phyloP scores from a whole-genome alignment of 2,888 invertebrate genomes.

The Oligia strigilis region DNA sequence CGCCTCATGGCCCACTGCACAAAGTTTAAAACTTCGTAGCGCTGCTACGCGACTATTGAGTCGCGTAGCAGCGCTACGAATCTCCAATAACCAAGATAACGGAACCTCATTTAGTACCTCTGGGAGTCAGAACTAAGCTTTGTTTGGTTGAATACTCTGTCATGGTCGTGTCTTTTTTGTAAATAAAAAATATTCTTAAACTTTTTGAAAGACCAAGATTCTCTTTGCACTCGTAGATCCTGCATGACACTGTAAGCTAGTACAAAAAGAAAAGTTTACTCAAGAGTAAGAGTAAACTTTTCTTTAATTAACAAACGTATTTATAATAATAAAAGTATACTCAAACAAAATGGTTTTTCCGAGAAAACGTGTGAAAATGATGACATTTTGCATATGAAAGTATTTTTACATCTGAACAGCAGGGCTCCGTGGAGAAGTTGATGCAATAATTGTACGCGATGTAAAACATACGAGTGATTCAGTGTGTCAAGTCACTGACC shows the following conservation, averaged over 20 bases:
- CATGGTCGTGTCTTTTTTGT: not conserved
- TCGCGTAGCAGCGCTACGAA: constrained; percentile 17
- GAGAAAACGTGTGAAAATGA: constrained; percentile 30
- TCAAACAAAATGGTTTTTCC: constrained; percentile 33
- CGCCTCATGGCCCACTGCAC: not conserved
- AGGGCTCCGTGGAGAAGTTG: constrained; percentile 41
- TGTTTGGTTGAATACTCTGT: too few species aligned
- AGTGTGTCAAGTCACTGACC: constrained; percentile 50
- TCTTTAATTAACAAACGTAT: constrained; percentile 11
- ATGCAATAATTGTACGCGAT: constrained; percentile 61
- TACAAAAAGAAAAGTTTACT: not conserved
- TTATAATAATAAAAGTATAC: constrained; percentile 16
- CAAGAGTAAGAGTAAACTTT: too few species aligned
- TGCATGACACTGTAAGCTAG: not conserved
- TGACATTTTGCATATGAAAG: constrained; percentile 31
- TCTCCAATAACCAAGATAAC: not conserved
- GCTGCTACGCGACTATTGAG: too few species aligned
- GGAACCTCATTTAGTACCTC: not conserved
- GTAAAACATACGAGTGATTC: constrained; percentile 40
- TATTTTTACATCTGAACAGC: constrained; percentile 52
- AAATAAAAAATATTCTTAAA: not conserved
- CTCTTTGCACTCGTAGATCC: not conserved
- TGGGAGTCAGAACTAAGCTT: not conserved
- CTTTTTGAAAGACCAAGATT: not conserved
- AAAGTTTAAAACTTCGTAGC: constrained; percentile 14